Percentiles rank a stretch among this genome's conserved stretches.
Evolutionary conservation across 2,113 vertebrate species (phyloP).

Genomic region (Motacilla tschutschensis): DNA sequence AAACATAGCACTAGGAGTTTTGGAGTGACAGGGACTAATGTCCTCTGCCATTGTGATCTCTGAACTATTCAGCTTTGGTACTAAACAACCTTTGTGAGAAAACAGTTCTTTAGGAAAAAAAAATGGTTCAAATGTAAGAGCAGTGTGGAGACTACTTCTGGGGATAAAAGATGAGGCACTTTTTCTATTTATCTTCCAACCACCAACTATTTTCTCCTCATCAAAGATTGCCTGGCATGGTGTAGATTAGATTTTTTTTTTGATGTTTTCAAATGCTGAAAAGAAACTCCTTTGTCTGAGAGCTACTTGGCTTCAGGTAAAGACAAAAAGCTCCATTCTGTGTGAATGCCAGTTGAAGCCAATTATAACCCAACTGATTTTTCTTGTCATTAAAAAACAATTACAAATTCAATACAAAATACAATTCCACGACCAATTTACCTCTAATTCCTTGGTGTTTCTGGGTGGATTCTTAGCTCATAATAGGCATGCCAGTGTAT

Average conservation of each 20-base stretch:
- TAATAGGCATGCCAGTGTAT: not conserved
- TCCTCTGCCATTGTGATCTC: not conserved
- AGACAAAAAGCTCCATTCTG: not conserved
- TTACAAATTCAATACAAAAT: not conserved
- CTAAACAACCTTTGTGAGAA: not conserved
- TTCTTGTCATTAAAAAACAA: not conserved
- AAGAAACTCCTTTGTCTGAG: not conserved
- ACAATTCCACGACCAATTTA: not conserved
- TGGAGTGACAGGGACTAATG: not conserved
- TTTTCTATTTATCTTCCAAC: not conserved
- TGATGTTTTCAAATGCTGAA: not conserved
- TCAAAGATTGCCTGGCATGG: not conserved
- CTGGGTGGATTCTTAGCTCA: not conserved
- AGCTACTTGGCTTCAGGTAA: not conserved
- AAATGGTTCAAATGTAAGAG: not conserved
- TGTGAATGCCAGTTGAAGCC: not conserved
- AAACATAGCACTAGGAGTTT: accelerated
- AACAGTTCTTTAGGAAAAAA: not conserved
- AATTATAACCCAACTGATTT: not conserved
- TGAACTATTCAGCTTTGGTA: not conserved
- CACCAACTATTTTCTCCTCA: not conserved
- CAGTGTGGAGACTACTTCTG: not conserved
- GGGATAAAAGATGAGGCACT: not conserved
- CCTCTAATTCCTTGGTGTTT: not conserved
- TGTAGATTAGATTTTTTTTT: not conserved